Conservation (phyloP, 2,113 vertebrate genomes). For the Choloepus hoffmanni region DNA sequence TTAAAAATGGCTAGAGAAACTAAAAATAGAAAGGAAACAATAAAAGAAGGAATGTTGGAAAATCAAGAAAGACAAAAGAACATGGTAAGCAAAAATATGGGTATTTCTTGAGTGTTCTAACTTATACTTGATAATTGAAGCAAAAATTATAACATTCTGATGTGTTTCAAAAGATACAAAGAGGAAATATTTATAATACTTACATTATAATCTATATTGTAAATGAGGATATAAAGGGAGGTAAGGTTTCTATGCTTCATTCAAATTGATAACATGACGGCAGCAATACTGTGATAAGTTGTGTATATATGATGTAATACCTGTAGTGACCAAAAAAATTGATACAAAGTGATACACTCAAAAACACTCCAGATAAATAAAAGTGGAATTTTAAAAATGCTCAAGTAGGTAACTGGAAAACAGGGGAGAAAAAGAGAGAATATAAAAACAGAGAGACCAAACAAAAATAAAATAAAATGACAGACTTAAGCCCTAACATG, state of each 20-base stretch:
- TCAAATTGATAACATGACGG: conserved; percentile 35
- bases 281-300: background rate
- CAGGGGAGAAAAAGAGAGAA: background rate
- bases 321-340: background rate
- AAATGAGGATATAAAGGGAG: background rate
- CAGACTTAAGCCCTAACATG: background rate
- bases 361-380: background rate
- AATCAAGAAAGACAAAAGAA: background rate
- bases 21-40: conserved; percentile 3
- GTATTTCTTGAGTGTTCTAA: background rate
- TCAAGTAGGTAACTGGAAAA: background rate
- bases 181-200: conserved; percentile 6
- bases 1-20: conserved; percentile 9
- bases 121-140: background rate
- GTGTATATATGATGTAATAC: background rate
- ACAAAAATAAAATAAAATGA: background rate
- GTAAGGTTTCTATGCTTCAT: background rate
- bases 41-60: background rate
- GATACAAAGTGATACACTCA: background rate
- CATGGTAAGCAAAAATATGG: conserved; percentile 23
- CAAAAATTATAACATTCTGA: background rate
- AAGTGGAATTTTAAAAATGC: conserved; percentile 25
- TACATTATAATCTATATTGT: background rate
- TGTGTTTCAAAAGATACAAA: background rate
- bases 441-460: background rate